Percentiles rank a stretch among this genome's conserved stretches.
phyloP scores from a whole-genome alignment of 2,113 vertebrate species.

The Polypterus bichir region DNA sequence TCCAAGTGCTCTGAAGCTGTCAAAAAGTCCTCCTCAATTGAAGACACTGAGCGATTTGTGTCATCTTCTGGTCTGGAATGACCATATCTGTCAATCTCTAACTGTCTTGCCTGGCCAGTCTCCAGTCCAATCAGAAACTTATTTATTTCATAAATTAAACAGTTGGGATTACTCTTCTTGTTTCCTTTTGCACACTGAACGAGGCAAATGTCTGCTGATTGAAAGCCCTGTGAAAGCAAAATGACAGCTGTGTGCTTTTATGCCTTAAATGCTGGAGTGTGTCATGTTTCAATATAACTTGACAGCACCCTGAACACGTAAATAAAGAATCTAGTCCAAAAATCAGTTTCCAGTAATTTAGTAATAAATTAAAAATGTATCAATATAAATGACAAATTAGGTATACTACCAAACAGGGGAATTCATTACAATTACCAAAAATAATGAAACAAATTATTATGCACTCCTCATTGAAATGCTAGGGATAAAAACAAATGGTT shows the following conservation, averaged over 20 bases:
- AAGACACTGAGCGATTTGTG: constrained; percentile 85
- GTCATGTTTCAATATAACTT: no score
- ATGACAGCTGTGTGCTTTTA: constrained; percentile 3
- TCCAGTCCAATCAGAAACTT: constrained; percentile 87
- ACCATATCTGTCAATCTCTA: constrained; percentile 35
- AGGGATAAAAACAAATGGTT: no score
- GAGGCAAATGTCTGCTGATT: constrained; percentile 73
- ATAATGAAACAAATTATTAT: no score
- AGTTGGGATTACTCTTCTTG: constrained; percentile 46
- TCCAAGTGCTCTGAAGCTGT: constrained; percentile 86
- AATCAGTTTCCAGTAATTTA: no score
- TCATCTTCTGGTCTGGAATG: constrained; percentile 70
- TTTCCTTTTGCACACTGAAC: constrained; percentile 64
- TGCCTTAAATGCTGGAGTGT: no score
- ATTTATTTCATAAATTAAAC: constrained; percentile 86
- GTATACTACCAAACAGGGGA: no score
- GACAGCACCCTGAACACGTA: no score
- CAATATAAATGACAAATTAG: no score
- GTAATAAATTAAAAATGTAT: no score
- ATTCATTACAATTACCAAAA: no score
- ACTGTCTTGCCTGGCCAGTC: constrained; percentile 68
- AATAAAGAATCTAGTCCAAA: no score
- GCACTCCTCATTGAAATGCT: no score
- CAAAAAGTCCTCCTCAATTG: constrained; percentile 90
- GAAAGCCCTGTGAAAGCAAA: constrained; percentile 45